Base-by-base conservation (phyloP, 1,140 invertebrate species). In the Pygmarrhopalites habei region DNA sequence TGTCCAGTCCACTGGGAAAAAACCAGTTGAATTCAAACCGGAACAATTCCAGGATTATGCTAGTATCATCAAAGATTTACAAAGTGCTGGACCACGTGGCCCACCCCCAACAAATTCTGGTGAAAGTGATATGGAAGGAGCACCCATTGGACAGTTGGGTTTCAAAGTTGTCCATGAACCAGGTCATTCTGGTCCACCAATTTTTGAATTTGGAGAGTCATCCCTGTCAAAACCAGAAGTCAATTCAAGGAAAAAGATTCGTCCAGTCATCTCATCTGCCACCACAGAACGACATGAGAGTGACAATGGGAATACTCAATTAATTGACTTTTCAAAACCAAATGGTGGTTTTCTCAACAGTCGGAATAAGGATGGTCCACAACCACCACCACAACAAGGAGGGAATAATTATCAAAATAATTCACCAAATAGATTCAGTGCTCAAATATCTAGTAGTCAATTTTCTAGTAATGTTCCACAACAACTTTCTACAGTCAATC, bases 11-110 rank as follows among this genome's bases (percentile, higher is more conserved):
- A 2, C 12, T 15, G 44, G 17, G 15, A 56, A 25, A 3, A 39
- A 26, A 23, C 12, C 28, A 21, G 51, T 10, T 5, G 19, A 25
- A 43, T 57, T 56, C 19, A 35, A 56, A 41, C 32, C 52, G 12
- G 26, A 41, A 30, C 61, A 39, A 47, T 57, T 57, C 44, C 44
- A 60, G 19, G 58, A 60, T 52, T 60, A 60, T 25, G 30, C 47
- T 15, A 32, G 58, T 25, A 32, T 60, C 19, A 49, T 60, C 28
- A 14, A 28, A 19, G 58, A 60, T 25, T 30, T 60, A 5, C 57
- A 59, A 25, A 46, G n/a, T 7, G 43, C n/a, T 28, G 19, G 12
- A 28, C 53, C 53, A 15, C 19, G 53, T 21, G 30, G n/a, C 2
- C 44, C 17, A 4, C 44, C 44, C 4, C 4, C 19, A 5, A n/a